Conservation (phyloP, 2,888 invertebrate species). For the Leistus spinibarbis region DNA sequence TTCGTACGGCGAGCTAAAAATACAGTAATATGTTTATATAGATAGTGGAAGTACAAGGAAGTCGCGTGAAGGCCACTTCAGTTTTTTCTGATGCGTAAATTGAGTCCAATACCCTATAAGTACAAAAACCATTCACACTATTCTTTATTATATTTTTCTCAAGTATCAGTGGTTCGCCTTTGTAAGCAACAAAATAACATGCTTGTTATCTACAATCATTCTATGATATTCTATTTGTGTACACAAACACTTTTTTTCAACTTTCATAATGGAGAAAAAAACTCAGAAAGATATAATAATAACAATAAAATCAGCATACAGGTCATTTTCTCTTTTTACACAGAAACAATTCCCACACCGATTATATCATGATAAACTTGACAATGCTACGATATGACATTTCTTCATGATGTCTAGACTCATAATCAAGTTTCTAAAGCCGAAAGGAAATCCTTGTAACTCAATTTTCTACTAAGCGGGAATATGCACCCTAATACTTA, state of each 20-base stretch:
- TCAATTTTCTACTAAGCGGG: not conserved
- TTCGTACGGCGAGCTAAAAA: no score
- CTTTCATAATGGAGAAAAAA: not conserved
- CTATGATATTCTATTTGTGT: not conserved
- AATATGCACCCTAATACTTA: not conserved
- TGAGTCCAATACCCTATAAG: no score
- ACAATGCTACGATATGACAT: not conserved
- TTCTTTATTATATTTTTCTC: not conserved
- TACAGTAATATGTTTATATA: no score
- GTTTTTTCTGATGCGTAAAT: no score
- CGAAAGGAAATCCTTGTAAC: not conserved
- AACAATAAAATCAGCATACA: not conserved
- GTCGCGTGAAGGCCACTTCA: no score
- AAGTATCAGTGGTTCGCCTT: not conserved
- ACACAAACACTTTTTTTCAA: not conserved
- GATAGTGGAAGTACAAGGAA: no score
- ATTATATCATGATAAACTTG: not conserved
- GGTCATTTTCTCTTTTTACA: not conserved
- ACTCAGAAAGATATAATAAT: not conserved
- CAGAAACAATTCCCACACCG: not conserved
- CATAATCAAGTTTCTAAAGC: not conserved
- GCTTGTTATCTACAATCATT: not conserved
- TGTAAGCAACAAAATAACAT: not conserved
- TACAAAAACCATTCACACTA: no score
- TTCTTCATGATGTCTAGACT: not conserved